Evolutionary conservation across 2,797 vertebrate species (phyloP).

Genomic region (Pristis pectinata): DNA sequence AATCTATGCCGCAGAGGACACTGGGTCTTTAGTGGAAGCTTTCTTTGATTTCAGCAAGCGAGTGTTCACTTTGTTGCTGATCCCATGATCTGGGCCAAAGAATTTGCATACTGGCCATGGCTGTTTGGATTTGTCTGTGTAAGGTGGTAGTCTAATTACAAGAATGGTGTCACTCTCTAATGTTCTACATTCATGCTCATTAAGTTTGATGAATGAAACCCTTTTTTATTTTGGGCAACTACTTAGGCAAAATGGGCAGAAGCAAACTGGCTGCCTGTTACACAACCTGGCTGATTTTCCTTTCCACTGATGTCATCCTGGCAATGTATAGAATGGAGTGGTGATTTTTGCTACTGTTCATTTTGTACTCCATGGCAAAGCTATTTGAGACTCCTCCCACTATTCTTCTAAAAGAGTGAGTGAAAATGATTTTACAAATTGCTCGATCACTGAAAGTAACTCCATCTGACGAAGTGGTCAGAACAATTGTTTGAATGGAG

Average conservation of each 20-base stretch:
- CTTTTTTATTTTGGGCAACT: neutral
- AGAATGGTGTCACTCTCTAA: neutral
- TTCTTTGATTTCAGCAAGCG: too few relatives aligned
- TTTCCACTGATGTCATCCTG: neutral
- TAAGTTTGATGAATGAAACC: neutral
- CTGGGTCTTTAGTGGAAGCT: too few relatives aligned
- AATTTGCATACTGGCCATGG: neutral
- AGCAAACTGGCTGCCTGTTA: neutral
- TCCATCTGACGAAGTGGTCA: too few relatives aligned
- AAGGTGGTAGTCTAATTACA: neutral
- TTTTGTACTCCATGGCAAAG: neutral
- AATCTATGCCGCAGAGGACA: too few relatives aligned
- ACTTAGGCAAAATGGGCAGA: neutral
- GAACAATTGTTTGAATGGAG: too few relatives aligned
- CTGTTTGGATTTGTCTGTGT: neutral
- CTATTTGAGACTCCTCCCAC: neutral
- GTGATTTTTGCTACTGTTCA: neutral
- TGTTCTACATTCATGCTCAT: neutral
- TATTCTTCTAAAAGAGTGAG: neutral
- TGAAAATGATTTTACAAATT: too few relatives aligned
- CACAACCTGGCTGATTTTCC: neutral
- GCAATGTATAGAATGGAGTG: neutral
- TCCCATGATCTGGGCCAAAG: neutral
- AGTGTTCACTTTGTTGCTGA: too few relatives aligned
- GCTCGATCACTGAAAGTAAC: too few relatives aligned